A percentile compares a stretch with the other conserved stretches of the same genome.
Evolutionary conservation across 2,797 vertebrate species (phyloP).

Genomic region (Urosaurus nigricauda): DNA sequence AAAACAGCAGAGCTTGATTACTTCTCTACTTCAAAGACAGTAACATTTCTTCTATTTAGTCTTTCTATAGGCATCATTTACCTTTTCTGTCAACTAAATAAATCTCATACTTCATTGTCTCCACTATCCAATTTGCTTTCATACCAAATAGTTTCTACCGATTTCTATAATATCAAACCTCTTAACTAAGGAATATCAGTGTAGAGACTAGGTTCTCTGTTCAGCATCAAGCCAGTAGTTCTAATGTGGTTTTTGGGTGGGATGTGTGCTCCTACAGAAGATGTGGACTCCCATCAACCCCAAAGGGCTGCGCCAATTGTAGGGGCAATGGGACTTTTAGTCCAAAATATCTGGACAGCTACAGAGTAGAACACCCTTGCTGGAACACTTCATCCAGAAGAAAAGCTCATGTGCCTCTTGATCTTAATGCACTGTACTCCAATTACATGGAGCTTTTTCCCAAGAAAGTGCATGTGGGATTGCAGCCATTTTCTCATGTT

Average conservation of each 20-base stretch:
- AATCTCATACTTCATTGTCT: not conserved
- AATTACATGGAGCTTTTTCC: too few species aligned
- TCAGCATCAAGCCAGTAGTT: not conserved
- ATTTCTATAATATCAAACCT: not conserved
- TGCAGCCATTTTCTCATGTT: too few species aligned
- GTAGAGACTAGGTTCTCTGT: not conserved
- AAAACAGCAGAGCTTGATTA: not conserved
- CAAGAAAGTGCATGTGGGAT: too few species aligned
- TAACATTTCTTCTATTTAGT: not conserved
- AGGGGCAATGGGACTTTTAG: too few species aligned
- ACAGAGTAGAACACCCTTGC: too few species aligned
- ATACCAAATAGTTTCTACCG: not conserved
- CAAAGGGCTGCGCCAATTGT: too few species aligned
- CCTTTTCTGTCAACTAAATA: not conserved
- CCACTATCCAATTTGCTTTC: not conserved
- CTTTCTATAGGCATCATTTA: not conserved
- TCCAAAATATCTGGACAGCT: too few species aligned
- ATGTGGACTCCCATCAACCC: too few species aligned
- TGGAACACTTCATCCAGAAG: not conserved
- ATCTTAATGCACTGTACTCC: not conserved
- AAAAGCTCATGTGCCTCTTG: not conserved
- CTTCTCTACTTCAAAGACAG: not conserved
- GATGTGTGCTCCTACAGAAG: too few species aligned
- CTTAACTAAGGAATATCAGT: not conserved
- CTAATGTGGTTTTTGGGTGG: not conserved